A percentile compares a stretch with the other conserved stretches of the same genome.
Conservation (phyloP, 2,797 vertebrate species). For the Ctenopoma multispine region DNA sequence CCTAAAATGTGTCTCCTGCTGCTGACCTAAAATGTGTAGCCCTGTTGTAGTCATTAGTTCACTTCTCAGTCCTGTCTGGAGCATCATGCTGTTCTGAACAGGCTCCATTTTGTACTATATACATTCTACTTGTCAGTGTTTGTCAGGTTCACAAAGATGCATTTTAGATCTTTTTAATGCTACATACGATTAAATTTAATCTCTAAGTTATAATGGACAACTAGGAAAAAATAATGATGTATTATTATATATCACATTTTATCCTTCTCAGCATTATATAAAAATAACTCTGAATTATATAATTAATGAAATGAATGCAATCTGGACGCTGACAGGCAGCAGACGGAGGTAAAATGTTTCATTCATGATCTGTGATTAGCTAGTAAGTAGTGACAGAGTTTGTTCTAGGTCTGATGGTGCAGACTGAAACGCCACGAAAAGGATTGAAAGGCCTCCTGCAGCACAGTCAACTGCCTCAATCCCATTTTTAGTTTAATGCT, state of each 20-base stretch:
- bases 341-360: not conserved
- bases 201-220: not conserved
- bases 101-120: constrained; percentile 27
- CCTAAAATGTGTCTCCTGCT: constrained; percentile 31
- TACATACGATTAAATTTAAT: not conserved
- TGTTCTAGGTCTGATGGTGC: not conserved
- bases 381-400: not conserved
- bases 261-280: not conserved
- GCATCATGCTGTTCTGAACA: constrained; percentile 23
- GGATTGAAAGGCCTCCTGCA: not conserved
- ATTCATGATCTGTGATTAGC: not conserved
- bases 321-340: not conserved
- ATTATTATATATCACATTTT: not conserved
- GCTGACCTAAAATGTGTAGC: too few relatives aligned
- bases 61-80: constrained; percentile 21
- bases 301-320: not conserved
- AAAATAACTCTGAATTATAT: not conserved
- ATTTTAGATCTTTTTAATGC: not conserved
- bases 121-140: constrained; percentile 2
- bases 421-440: not conserved
- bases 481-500: not conserved
- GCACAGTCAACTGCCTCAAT: not conserved
- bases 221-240: not conserved
- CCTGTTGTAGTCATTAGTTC: constrained; percentile 44
- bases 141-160: too few relatives aligned